phyloP scores from a whole-genome alignment of 2,888 invertebrate genomes.

The Drosophila crucigera region DNA sequence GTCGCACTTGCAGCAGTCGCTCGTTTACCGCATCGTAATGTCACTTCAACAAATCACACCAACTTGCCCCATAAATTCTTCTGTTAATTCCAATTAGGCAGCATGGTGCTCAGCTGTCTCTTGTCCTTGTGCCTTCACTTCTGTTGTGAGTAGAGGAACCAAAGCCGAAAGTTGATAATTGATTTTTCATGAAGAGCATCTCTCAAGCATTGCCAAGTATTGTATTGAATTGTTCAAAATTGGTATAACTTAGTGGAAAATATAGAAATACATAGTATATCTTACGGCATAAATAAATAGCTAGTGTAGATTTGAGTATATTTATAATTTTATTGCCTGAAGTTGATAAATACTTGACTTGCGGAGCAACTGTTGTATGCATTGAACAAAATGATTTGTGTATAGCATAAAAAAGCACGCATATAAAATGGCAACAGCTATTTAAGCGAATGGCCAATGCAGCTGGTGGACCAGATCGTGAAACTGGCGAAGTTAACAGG shows the following conservation, averaged over 20 bases:
- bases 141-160: neutral
- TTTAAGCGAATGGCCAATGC: constrained; percentile 62
- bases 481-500: neutral
- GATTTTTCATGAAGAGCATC: constrained; percentile 53
- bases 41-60: constrained; percentile 84
- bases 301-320: neutral
- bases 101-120: constrained; percentile 79
- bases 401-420: constrained; percentile 60
- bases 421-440: constrained; percentile 70
- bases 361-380: constrained; percentile 28
- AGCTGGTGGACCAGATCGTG: constrained; percentile 58
- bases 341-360: constrained; percentile 25
- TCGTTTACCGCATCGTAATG: constrained; percentile 81
- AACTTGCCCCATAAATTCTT: constrained; percentile 83
- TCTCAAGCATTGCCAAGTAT: neutral
- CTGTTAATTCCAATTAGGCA: constrained; percentile 85
- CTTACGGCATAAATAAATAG: neutral
- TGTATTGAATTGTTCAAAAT: neutral
- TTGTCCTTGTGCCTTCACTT: constrained; percentile 30
- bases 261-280: neutral
- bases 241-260: neutral
- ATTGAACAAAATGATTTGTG: constrained; percentile 72
- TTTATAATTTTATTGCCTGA: neutral
- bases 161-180: constrained; percentile 49
- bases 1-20: constrained; percentile 57